Base-by-base conservation (phyloP, 1,140 invertebrate species). In the Lasaia peninsularis region DNA sequence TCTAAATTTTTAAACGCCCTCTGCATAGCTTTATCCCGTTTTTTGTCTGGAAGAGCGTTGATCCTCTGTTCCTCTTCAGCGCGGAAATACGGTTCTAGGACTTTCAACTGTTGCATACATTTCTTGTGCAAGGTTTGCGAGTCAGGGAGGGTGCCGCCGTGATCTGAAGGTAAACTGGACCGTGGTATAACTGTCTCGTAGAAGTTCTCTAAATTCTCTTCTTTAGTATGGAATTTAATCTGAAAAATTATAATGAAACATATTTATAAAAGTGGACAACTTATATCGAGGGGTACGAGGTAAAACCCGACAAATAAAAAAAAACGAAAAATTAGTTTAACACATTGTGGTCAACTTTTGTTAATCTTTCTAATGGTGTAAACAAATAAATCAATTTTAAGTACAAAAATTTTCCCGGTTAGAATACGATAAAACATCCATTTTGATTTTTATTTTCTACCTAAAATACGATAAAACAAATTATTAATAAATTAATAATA, bases 171-270 rank as follows among this genome's bases (percentile, higher is more conserved):
- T n/a, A 89, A 55, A 0, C 70, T 66, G 2, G 74, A 80, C 4
- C 80, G 70, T 0, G 89, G 87, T 11, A 88, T 65, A 0, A 79
- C 73, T 0, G 83, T 83, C n/a, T 78, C 75, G 61, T 88, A 86
- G 65, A 90, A 89, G 16, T 80, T 75, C 32, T 80, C 77, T 20
- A 88, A 31, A 37, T 90, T 77, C 24, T 82, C 78, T 10, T 77
- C 78, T 50, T 86, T 81, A 50, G 78, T 67, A 67, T 88, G 86
- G 65, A 90, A 86, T 65, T 85, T 83, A 16, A 90, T 72, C 86
- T 89, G 75, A 32, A 76, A 77, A 51, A 20, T 50, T 48, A 60
- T 48, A 28, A 51, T 50, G 10, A 12, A 49, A 21, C 14, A 12
- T 37, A 10, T 28, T 28, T 4, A 2, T 4, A 2, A 2, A 1